Base-by-base conservation (phyloP, 2,113 vertebrate genomes). In the Sapayoa aenigma region DNA sequence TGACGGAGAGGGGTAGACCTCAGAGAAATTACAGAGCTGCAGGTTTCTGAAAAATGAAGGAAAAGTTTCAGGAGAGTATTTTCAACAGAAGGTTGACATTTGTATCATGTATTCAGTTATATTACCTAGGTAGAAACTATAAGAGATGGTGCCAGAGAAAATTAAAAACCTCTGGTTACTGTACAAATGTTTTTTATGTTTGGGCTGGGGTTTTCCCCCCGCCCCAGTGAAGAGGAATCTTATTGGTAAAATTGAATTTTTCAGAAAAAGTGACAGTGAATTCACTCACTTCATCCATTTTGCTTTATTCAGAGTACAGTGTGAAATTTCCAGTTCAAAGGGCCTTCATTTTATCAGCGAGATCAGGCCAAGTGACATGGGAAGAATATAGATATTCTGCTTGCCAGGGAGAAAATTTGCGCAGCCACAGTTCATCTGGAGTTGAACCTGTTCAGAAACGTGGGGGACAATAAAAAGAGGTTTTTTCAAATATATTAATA, bases 101-200 rank as follows among this genome's bases (percentile, higher is more conserved):
- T 63, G 6, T 31, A 6, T 14, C 0, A 0, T 41, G 2, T n/a
- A 6, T 76, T 90, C 22, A 21, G 15, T 18, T 68, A 2, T 23
- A n/a, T 73, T 53, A 80, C 41, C 37, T 44, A 33, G 7, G 16
- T 75, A 37, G 27, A 69, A 69, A 2, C 4, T 5, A 0, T 44
- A 37, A 69, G 11, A 67, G 15, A 31, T 27, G 6, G 12, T 44
- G 19, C 22, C 46, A 55, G 33, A 49, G n/a, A 10, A 80, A 86
- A 76, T 2, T 0, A 77, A 11, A 87, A 65, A 73, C n/a, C 35
- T 72, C 33, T 65, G 8, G 18, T 72, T 73, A 52, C 10, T 47
- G 20, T 56, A 80, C 16, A 84, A 90, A 46, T 3, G 1, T 2
- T 11, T 27, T 47, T 39, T 24, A 8, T n/a, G 19, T 37, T 52